A percentile compares a stretch with the other conserved stretches of the same genome.
These are phyloP conservation scores for Pseudotriccus pelzelni DNA, from an alignment of 2,797 vertebrate genomes.

Conservation along the genomic window DNA sequence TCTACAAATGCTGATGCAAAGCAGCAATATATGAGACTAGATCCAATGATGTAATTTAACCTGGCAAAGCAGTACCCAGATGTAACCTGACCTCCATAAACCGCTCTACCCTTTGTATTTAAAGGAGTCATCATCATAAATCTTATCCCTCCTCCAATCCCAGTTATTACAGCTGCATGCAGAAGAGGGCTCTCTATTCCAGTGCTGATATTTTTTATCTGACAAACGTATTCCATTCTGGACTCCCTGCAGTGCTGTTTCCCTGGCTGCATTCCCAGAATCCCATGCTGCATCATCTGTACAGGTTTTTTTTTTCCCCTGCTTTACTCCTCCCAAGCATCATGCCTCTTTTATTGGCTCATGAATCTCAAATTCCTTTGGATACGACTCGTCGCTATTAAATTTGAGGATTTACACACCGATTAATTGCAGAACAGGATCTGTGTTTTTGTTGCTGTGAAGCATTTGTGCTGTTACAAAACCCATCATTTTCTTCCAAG, in stretches of 20 bases:
- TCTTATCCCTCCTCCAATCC: neutral
- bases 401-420: neutral
- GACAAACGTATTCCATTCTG: conserved; percentile 1
- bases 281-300: conserved; percentile 16
- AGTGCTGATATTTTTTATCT: neutral
- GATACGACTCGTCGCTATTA: neutral
- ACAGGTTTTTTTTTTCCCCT: conserved; percentile 30
- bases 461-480: neutral
- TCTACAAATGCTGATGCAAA: neutral
- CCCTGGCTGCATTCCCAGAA: conserved; percentile 51
- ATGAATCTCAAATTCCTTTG: neutral
- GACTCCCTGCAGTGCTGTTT: conserved; percentile 45
- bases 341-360: neutral
- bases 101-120: neutral
- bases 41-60: neutral
- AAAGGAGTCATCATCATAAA: neutral
- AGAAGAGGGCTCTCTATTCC: conserved; percentile 51
- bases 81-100: neutral
- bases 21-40: neutral
- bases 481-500: neutral
- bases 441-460: neutral
- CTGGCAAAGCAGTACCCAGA: neutral
- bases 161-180: neutral
- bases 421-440: neutral
- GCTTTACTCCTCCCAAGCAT: neutral